phyloP scores from a whole-genome alignment of 2,113 vertebrate genomes.

The Chrysochloris asiatica region DNA sequence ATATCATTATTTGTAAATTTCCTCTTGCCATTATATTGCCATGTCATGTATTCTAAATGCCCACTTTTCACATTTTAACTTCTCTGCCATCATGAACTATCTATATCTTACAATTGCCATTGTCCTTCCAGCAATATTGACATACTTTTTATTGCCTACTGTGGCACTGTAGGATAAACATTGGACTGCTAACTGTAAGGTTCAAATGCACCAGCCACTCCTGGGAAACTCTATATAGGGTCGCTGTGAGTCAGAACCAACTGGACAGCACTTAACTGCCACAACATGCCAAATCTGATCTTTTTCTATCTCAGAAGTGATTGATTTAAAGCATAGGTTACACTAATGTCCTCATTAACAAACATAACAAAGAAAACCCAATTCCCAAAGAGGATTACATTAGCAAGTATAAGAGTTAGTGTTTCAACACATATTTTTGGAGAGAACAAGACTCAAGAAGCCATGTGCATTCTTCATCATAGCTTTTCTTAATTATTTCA shows the following conservation, averaged over 20 bases:
- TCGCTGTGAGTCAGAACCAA: too few species aligned
- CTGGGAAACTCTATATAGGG: too few species aligned
- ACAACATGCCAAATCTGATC: not conserved
- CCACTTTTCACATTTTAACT: slow-evolving; percentile 33
- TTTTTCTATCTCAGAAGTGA: not conserved
- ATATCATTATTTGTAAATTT: slow-evolving; percentile 27
- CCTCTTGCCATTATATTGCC: not conserved
- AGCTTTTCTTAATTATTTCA: slow-evolving; percentile 20
- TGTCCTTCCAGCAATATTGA: not conserved
- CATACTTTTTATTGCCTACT: not conserved
- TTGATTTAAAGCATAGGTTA: not conserved
- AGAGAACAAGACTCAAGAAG: not conserved
- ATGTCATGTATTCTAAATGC: not conserved
- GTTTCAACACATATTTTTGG: not conserved
- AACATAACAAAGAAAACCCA: not conserved
- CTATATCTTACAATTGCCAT: not conserved
- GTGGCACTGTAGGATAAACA: too few species aligned
- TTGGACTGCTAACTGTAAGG: too few species aligned
- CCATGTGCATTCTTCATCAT: not conserved
- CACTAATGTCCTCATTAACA: not conserved
- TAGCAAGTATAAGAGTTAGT: not conserved
- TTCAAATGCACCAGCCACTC: too few species aligned
- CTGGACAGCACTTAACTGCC: too few species aligned
- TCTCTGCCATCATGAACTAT: not conserved
- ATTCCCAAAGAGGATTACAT: not conserved